A percentile compares a stretch with the other conserved stretches of the same genome.
These are phyloP conservation scores for Xenops minutus DNA, from an alignment of 2,797 vertebrate genomes.

Conservation along the genomic window DNA sequence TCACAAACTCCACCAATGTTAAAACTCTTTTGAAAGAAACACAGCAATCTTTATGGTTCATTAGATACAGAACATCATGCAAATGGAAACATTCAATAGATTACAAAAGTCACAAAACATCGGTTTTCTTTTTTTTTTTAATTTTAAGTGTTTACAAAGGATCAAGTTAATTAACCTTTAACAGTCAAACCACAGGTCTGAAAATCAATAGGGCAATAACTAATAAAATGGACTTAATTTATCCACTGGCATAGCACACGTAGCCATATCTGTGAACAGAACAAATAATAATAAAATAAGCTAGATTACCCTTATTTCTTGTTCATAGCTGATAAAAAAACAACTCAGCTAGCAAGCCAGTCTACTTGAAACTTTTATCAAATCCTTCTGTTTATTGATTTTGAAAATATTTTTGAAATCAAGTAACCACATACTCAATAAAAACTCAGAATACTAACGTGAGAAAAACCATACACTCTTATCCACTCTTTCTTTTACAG, in stretches of 20 bases:
- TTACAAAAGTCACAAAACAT: slow-evolving; percentile 74
- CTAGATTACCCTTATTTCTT: slow-evolving; percentile 59
- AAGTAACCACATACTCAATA: background rate
- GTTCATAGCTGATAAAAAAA: background rate
- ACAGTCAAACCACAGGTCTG: slow-evolving; percentile 71
- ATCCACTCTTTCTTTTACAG: slow-evolving; percentile 16
- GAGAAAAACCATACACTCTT: slow-evolving; percentile 9
- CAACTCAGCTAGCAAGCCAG: background rate
- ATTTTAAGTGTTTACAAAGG: slow-evolving; percentile 50
- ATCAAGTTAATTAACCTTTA: slow-evolving; percentile 63
- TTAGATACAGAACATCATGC: slow-evolving; percentile 70
- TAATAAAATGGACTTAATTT: slow-evolving; percentile 44
- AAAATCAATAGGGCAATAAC: slow-evolving; percentile 43
- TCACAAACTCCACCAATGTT: slow-evolving; percentile 66
- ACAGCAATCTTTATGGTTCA: slow-evolving; percentile 52
- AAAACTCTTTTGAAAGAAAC: slow-evolving; percentile 70
- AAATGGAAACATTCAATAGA: slow-evolving; percentile 74
- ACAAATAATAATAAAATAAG: background rate
- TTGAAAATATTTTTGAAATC: slow-evolving; percentile 20
- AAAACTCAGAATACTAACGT: background rate
- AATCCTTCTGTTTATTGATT: background rate
- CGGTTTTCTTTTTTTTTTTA: background rate
- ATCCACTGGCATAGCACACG: slow-evolving; percentile 21
- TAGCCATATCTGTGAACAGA: slow-evolving; percentile 19
- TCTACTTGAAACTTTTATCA: background rate